These are phyloP conservation scores for Ips nitidus DNA, from an alignment of 1,140 invertebrate genomes.

Conservation along the genomic window DNA sequence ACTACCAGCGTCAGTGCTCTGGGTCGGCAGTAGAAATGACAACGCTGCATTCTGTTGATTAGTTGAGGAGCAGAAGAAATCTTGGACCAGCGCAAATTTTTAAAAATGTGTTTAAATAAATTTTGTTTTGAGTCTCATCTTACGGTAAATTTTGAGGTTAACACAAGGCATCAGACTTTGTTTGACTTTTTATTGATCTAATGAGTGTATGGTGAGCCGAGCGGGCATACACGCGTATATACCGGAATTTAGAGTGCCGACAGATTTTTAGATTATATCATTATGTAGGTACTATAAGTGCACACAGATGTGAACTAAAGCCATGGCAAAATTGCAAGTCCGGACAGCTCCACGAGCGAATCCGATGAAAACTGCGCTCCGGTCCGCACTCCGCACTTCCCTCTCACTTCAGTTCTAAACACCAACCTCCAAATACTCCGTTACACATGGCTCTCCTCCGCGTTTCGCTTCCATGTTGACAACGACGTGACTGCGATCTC, in stretches of 20 bases:
- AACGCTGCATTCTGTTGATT: conserved; percentile 50
- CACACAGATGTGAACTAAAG: conserved; percentile 41
- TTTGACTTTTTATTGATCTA: conserved; percentile 26
- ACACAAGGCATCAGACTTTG: conserved; percentile 23
- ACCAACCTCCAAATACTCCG: conserved; percentile 29
- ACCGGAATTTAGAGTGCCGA: conserved; percentile 39
- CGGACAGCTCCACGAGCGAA: conserved; percentile 33
- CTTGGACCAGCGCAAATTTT: conserved; percentile 41
- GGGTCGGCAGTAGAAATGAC: conserved; percentile 46
- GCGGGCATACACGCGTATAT: conserved; percentile 33
- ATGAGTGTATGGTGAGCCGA: conserved; percentile 18
- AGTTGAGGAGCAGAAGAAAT: conserved; percentile 40
- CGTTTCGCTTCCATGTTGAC: conserved; percentile 8
- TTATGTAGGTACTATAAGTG: conserved; percentile 36
- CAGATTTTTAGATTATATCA: conserved; percentile 39
- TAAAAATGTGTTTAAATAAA: conserved; percentile 26
- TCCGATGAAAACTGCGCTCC: conserved; percentile 35
- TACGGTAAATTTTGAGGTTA: conserved; percentile 22
- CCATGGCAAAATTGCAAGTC: conserved; percentile 40
- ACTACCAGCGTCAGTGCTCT: conserved; percentile 49
- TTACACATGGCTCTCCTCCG: conserved; percentile 29
- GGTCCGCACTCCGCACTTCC: conserved; percentile 25
- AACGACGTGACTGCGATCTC: conserved; percentile 22
- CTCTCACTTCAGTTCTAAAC: conserved; percentile 15
- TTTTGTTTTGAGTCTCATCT: conserved; percentile 33